Evolutionary conservation across 1,140 invertebrate genomes (phyloP).

Genomic region (Drosophila pallidifrons): DNA sequence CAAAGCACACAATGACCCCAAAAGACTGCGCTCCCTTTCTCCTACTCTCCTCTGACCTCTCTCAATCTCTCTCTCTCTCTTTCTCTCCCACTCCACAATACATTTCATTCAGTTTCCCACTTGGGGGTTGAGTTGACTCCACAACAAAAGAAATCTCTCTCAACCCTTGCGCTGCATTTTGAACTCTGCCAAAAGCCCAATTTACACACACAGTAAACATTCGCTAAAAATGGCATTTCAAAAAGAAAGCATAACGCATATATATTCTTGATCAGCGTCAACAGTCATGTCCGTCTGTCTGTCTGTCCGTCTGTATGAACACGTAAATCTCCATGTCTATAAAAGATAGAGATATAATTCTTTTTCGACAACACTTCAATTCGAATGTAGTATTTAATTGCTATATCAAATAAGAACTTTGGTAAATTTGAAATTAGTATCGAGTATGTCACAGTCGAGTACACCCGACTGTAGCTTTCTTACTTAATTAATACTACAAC

Average conservation of each 20-base stretch:
- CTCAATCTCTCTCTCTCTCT: not conserved
- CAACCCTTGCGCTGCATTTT: constrained; percentile 23
- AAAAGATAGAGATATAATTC: too few relatives aligned
- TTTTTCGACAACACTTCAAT: not conserved
- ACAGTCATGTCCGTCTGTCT: too few relatives aligned
- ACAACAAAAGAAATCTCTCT: not conserved
- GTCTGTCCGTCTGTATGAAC: too few relatives aligned
- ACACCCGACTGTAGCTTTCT: too few relatives aligned
- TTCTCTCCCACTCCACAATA: not conserved
- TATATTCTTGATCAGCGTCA: too few relatives aligned
- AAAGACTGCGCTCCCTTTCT: constrained; percentile 9
- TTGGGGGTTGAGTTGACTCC: not conserved
- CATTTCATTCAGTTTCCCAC: not conserved
- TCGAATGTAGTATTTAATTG: not conserved
- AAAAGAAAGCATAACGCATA: too few relatives aligned
- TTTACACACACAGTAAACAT: constrained; percentile 4
- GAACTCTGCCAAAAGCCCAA: not conserved
- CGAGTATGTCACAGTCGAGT: too few relatives aligned
- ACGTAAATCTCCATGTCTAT: too few relatives aligned
- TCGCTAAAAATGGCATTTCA: not conserved
- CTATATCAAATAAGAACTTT: too few relatives aligned
- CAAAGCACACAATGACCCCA: constrained; percentile 38
- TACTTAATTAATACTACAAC: too few relatives aligned
- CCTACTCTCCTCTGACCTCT: not conserved
- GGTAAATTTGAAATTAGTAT: too few relatives aligned